A percentile compares a stretch with the other conserved stretches of the same genome.
Evolutionary conservation across 1,140 invertebrate species (phyloP).

Genomic region (Campoletis sonorensis): DNA sequence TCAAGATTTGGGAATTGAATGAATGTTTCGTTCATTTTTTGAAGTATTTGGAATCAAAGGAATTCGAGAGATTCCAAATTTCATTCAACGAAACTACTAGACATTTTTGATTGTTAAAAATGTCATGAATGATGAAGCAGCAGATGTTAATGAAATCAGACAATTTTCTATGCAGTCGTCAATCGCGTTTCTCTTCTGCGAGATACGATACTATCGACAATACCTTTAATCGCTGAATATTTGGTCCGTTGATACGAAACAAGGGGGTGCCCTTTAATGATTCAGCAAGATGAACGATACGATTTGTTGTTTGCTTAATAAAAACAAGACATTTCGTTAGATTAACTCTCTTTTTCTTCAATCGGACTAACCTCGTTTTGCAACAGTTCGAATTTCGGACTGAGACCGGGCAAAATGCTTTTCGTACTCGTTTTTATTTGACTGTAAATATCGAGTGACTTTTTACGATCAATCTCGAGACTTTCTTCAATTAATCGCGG

Average conservation of each 20-base stretch:
- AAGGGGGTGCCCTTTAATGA: background rate
- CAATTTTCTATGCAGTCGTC: background rate
- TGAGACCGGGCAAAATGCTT: slow-evolving; percentile 69
- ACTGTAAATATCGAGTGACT: slow-evolving; percentile 72
- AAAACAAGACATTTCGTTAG: slow-evolving; percentile 20
- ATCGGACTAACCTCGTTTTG: slow-evolving; percentile 75
- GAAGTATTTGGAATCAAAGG: no score
- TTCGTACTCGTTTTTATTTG: slow-evolving; percentile 74
- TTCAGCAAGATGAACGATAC: no score
- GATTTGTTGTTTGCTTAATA: background rate
- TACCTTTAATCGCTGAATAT: background rate
- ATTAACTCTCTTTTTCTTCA: slow-evolving; percentile 75
- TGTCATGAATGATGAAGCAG: background rate
- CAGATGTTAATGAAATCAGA: background rate
- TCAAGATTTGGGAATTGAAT: no score
- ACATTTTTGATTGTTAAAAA: background rate
- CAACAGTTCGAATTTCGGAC: slow-evolving; percentile 73
- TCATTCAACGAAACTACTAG: no score
- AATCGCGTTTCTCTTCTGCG: background rate
- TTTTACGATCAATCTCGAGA: slow-evolving; percentile 69
- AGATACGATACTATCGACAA: background rate
- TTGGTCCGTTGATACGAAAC: slow-evolving; percentile 29
- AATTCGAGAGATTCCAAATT: no score
- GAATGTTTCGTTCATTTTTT: no score
- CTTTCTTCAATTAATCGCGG: slow-evolving; percentile 70